phyloP scores from a whole-genome alignment of 2,888 invertebrate species.

The Eupithecia inturbata region DNA sequence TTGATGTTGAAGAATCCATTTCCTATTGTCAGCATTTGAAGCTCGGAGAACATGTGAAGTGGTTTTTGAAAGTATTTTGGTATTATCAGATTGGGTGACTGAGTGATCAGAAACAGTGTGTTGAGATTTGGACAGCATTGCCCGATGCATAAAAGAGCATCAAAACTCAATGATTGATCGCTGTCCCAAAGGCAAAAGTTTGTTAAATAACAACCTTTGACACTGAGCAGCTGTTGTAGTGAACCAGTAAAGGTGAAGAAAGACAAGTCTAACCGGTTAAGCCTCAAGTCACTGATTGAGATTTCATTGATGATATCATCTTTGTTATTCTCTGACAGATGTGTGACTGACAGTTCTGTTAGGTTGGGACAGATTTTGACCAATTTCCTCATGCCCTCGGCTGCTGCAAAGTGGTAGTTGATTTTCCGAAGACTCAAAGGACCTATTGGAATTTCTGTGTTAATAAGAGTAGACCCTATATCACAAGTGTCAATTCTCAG shows the following conservation, averaged over 20 bases:
- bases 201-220: constrained; percentile 74
- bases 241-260: constrained; percentile 76
- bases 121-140: constrained; percentile 71
- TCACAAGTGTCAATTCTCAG: constrained; percentile 79
- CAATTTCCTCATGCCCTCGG: constrained; percentile 72
- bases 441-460: constrained; percentile 65
- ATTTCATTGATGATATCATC: constrained; percentile 76
- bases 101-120: constrained; percentile 74
- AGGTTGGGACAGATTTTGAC: constrained; percentile 75
- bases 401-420: constrained; percentile 77
- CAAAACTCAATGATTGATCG: constrained; percentile 71
- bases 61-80: constrained; percentile 67
- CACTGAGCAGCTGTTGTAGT: constrained; percentile 66
- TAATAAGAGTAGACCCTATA: constrained; percentile 76
- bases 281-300: constrained; percentile 65
- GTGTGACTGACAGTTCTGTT: constrained; percentile 74
- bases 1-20: constrained; percentile 74
- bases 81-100: constrained; percentile 68
- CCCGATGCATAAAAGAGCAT: constrained; percentile 71
- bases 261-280: constrained; percentile 71
- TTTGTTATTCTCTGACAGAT: constrained; percentile 74
- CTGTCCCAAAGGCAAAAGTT: constrained; percentile 79
- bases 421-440: constrained; percentile 76
- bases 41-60: constrained; percentile 65
- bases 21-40: constrained; percentile 72